Conservation (phyloP, 2,888 invertebrate genomes). For the Acrobasis repandana region DNA sequence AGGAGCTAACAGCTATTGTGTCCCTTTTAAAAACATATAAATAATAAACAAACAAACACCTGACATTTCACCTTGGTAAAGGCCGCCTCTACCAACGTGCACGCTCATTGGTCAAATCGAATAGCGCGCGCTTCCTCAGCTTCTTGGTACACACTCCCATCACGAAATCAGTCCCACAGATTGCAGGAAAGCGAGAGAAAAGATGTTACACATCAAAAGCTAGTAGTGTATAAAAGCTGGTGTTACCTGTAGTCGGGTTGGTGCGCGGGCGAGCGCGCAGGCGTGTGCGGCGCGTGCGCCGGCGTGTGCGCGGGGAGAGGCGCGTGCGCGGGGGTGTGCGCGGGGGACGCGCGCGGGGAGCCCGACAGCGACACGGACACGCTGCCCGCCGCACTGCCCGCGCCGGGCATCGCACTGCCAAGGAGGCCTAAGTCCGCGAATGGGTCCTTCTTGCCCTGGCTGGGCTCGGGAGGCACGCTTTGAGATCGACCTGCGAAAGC, state of each 20-base stretch:
- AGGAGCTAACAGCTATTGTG: too few species aligned
- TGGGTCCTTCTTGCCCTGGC: conserved; percentile 84
- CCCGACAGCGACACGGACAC: conserved; percentile 34
- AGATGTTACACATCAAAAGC: too few species aligned
- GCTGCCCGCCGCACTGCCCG: conserved; percentile 30
- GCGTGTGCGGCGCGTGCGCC: conserved; percentile 59
- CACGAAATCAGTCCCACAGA: too few species aligned
- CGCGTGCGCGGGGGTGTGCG: conserved; percentile 59
- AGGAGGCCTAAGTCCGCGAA: conserved; percentile 87
- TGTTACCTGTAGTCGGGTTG: conserved; percentile 75
- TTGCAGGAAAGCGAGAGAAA: too few species aligned
- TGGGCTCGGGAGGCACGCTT: conserved; percentile 68
- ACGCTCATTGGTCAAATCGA: too few species aligned
- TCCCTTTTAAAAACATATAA: too few species aligned
- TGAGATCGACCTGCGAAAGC: conserved; percentile 55
- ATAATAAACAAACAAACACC: too few species aligned
- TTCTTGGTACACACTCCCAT: too few species aligned
- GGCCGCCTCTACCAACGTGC: too few species aligned
- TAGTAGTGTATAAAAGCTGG: neutral
- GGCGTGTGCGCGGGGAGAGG: too few species aligned
- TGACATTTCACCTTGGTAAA: too few species aligned
- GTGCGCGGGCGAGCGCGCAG: conserved; percentile 67
- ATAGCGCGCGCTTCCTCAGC: too few species aligned
- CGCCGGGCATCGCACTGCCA: conserved; percentile 40
- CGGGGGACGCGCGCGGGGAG: conserved; percentile 62